phyloP scores from a whole-genome alignment of 1,140 invertebrate species.

The Lepeophtheirus salmonis region DNA sequence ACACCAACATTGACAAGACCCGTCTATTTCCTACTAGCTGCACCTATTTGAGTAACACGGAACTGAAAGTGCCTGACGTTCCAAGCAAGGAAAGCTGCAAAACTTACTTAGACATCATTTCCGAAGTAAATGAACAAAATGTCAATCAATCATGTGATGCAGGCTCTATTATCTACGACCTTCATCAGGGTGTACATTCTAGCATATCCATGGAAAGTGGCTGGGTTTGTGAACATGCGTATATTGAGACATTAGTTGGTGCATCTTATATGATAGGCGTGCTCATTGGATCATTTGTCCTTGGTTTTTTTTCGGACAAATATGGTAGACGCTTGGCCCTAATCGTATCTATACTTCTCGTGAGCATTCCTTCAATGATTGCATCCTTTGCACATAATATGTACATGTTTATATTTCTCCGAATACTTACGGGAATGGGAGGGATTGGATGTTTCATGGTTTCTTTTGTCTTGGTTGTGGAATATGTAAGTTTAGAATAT shows the following conservation, averaged over 20 bases:
- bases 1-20: background rate
- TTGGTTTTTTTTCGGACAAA: conserved; percentile 6
- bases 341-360: background rate
- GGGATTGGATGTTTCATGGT: conserved; percentile 17
- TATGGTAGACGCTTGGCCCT: conserved; percentile 3
- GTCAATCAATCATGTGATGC: background rate
- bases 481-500: conserved; percentile 12
- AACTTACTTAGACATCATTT: background rate
- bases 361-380: background rate
- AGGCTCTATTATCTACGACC: background rate
- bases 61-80: background rate
- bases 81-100: background rate
- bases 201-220: background rate
- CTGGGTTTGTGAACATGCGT: background rate
- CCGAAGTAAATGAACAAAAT: background rate
- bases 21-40: background rate
- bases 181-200: background rate
- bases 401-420: conserved; percentile 5
- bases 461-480: conserved; percentile 13
- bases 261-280: conserved; percentile 15
- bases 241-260: background rate
- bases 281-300: conserved; percentile 14
- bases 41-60: background rate
- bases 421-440: conserved; percentile 10
- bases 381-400: background rate